phyloP scores from a whole-genome alignment of 2,888 invertebrate genomes.

The Esperia sulphurella region DNA sequence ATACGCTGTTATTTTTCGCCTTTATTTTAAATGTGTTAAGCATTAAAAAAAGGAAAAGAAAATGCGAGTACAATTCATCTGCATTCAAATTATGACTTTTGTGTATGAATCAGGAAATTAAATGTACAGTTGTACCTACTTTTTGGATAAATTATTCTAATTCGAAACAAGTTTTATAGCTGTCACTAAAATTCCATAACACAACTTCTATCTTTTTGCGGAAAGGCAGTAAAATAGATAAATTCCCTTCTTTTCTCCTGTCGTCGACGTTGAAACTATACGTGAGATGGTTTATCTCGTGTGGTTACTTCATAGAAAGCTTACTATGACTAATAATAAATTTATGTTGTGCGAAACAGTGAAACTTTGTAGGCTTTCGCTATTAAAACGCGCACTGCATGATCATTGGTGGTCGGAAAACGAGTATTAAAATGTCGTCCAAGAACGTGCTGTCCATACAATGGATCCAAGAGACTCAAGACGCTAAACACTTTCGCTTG shows the following conservation, averaged over 20 bases:
- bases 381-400: slow-evolving; percentile 25
- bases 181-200: too few relatives aligned
- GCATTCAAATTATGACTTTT: too few relatives aligned
- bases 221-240: not conserved
- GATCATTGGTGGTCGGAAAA: slow-evolving; percentile 32
- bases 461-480: slow-evolving; percentile 45
- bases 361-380: slow-evolving; percentile 25
- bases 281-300: slow-evolving; percentile 9
- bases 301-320: slow-evolving; percentile 4
- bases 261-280: slow-evolving; percentile 6
- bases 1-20: too few relatives aligned
- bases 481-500: slow-evolving; percentile 65
- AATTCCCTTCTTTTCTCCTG: slow-evolving; percentile 2
- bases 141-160: too few relatives aligned
- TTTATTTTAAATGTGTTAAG: too few relatives aligned
- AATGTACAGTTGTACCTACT: too few relatives aligned
- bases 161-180: too few relatives aligned
- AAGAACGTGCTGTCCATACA: slow-evolving; percentile 65
- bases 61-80: too few relatives aligned
- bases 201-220: not conserved
- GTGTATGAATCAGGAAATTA: too few relatives aligned
- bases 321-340: not conserved
- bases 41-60: too few relatives aligned
- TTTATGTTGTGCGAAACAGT: slow-evolving; percentile 4
- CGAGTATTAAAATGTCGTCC: slow-evolving; percentile 45